These are phyloP conservation scores for Lathamus discolor DNA, from an alignment of 2,113 vertebrate species.

Conservation along the genomic window DNA sequence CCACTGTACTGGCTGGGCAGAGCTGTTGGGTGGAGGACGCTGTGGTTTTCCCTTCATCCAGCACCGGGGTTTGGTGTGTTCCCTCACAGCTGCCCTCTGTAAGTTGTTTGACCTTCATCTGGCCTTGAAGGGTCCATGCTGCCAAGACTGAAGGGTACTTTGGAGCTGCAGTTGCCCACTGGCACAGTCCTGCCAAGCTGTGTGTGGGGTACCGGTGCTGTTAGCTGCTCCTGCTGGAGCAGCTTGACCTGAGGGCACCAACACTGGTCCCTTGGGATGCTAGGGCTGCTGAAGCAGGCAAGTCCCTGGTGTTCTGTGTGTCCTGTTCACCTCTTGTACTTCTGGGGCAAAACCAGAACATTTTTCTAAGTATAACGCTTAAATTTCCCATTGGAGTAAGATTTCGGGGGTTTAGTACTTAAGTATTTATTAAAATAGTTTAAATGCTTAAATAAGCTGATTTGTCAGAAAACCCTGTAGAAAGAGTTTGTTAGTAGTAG, in stretches of 20 bases:
- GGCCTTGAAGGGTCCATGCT: not conserved
- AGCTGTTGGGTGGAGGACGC: not conserved
- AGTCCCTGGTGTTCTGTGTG: not conserved
- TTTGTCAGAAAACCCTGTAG: not conserved
- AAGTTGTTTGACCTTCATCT: not conserved
- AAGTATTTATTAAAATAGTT: not conserved
- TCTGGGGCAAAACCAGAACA: not conserved
- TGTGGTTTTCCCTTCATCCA: not conserved
- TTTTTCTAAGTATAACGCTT: not conserved
- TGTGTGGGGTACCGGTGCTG: not conserved
- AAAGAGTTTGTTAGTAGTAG: not conserved
- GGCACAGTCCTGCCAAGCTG: not conserved
- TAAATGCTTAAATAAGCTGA: not conserved
- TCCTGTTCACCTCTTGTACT: not conserved
- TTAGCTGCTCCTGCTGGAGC: not conserved
- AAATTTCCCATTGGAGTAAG: not conserved
- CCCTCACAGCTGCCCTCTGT: not conserved
- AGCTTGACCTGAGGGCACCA: accelerated
- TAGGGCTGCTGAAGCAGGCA: not conserved
- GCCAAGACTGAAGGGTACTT: not conserved
- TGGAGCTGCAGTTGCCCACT: not conserved
- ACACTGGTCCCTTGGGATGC: not conserved
- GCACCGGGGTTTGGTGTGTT: not conserved
- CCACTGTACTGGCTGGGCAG: too few species aligned
- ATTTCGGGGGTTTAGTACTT: not conserved